Conservation (phyloP, 2,797 vertebrate genomes). For the Pristis pectinata region DNA sequence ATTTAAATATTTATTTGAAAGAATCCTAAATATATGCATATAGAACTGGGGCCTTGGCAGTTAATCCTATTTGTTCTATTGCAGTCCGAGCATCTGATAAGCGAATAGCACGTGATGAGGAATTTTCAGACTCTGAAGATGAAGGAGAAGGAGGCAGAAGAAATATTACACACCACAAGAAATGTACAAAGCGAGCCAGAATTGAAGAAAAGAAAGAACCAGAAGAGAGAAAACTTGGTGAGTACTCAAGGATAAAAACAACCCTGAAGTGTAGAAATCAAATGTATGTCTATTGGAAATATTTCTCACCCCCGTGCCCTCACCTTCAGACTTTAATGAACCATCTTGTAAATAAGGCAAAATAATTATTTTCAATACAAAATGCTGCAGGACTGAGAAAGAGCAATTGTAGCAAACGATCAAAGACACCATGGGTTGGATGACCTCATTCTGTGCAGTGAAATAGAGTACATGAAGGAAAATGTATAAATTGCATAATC, state of each 20-base stretch:
- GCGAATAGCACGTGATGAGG: conserved; percentile 83
- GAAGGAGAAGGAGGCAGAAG: conserved; percentile 82
- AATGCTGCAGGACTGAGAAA: no score
- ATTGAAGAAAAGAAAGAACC: conserved; percentile 79
- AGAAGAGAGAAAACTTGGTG: conserved; percentile 79
- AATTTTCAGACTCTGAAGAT: conserved; percentile 88
- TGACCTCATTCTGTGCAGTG: no score
- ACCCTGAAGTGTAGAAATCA: not conserved
- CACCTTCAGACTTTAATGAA: no score
- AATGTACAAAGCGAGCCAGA: conserved; percentile 71
- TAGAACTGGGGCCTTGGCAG: no score
- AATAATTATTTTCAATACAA: no score
- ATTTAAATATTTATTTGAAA: not conserved
- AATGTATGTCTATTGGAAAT: not conserved
- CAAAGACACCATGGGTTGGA: no score
- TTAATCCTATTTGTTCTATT: conserved; percentile 38
- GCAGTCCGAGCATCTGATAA: conserved; percentile 83
- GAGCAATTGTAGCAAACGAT: no score
- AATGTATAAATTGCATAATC: no score
- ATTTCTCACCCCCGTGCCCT: not conserved
- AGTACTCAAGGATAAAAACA: conserved; percentile 39
- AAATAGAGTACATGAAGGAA: no score
- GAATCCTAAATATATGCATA: not conserved
- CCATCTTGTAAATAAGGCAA: no score
- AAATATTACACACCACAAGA: conserved; percentile 80